These are phyloP conservation scores for Cyclophora punctaria DNA, from an alignment of 2,888 invertebrate genomes.

Conservation along the genomic window DNA sequence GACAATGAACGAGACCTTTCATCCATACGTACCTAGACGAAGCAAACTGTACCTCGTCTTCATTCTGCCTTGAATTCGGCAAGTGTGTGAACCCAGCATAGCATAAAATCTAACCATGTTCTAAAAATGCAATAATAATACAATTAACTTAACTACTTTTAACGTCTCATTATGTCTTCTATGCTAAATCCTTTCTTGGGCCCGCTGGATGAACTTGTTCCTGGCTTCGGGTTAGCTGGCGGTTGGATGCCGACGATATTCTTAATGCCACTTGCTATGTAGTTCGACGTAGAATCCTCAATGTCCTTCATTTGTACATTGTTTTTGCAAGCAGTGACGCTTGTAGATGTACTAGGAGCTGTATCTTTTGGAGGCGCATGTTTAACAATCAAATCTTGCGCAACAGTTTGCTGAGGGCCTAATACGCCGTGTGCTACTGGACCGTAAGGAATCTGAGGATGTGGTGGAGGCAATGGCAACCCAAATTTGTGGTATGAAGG, in stretches of 20 bases:
- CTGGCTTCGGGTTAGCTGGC: constrained; percentile 62
- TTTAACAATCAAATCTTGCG: constrained; percentile 71
- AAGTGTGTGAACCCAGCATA: background rate
- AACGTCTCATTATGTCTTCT: constrained; percentile 93
- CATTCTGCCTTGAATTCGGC: background rate
- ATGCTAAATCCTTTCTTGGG: constrained; percentile 91
- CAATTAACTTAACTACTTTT: constrained; percentile 28
- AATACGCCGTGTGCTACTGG: constrained; percentile 52
- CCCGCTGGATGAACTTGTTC: constrained; percentile 75
- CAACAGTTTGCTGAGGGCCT: constrained; percentile 68
- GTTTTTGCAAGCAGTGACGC: constrained; percentile 53
- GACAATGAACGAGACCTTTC: too few species aligned
- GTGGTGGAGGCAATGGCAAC: constrained; percentile 62
- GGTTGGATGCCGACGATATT: constrained; percentile 71
- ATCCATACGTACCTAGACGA: background rate
- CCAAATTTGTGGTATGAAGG: constrained; percentile 68
- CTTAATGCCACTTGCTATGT: constrained; percentile 65
- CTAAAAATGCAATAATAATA: constrained; percentile 1
- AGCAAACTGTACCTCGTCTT: constrained; percentile 8
- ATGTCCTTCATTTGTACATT: constrained; percentile 38
- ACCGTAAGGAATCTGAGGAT: constrained; percentile 59
- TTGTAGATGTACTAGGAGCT: constrained; percentile 51
- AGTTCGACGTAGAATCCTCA: constrained; percentile 47
- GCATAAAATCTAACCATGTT: background rate
- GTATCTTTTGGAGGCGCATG: constrained; percentile 69